phyloP scores from a whole-genome alignment of 2,113 vertebrate genomes.

The Cyanoramphus novaezelandiae region DNA sequence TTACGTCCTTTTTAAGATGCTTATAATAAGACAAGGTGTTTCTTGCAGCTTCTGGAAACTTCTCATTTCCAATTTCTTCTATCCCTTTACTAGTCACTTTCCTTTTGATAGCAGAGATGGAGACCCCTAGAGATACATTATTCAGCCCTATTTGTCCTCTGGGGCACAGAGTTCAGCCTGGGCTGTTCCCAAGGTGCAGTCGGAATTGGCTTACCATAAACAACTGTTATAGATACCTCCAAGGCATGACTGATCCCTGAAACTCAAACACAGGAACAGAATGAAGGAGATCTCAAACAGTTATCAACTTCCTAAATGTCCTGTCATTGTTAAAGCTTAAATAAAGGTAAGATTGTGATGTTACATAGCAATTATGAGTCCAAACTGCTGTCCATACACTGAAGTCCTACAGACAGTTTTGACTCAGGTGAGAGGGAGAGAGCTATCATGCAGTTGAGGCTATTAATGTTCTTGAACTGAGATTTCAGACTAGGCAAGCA shows the following conservation, averaged over 20 bases:
- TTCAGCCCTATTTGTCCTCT: not conserved
- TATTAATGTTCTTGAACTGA: not conserved
- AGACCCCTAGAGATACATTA: not conserved
- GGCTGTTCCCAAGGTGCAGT: fast-evolving
- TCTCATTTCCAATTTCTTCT: not conserved
- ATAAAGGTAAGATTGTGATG: not conserved
- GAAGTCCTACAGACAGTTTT: not conserved
- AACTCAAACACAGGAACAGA: not conserved
- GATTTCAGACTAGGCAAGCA: not conserved
- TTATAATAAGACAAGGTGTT: not conserved
- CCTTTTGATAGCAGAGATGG: not conserved
- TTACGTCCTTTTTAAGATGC: not conserved
- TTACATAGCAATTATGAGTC: not conserved
- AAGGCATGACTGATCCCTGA: fast-evolving
- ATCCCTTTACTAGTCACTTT: not conserved
- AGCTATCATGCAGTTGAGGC: not conserved
- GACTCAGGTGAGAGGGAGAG: not conserved
- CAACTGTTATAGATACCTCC: fast-evolving
- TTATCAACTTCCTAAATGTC: not conserved
- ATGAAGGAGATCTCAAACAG: not conserved
- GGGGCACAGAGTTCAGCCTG: too few species aligned
- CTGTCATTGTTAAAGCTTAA: not conserved
- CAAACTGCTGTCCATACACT: not conserved
- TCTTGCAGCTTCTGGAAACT: not conserved
- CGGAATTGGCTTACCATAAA: fast-evolving